These are phyloP conservation scores for Protula sp. DNA, from an alignment of 2,888 invertebrate genomes.

Conservation along the genomic window DNA sequence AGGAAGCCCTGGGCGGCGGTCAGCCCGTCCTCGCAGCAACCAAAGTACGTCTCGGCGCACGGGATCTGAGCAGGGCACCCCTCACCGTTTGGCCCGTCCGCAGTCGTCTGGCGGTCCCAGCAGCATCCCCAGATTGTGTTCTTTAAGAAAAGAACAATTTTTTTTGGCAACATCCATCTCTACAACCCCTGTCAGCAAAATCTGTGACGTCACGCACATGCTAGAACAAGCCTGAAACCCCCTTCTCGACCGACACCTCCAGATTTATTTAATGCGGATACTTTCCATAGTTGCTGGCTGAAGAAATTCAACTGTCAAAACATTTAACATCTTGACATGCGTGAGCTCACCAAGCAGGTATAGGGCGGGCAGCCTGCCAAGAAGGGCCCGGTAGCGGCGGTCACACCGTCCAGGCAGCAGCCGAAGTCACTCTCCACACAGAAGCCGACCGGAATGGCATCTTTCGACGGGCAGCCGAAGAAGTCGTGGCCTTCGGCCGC, in stretches of 20 bases:
- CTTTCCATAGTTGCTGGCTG: too few species aligned
- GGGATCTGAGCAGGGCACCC: conserved; percentile 64
- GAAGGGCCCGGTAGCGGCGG: conserved; percentile 65
- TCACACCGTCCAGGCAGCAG: conserved; percentile 83
- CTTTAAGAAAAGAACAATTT: neutral
- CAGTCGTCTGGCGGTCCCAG: conserved; percentile 76
- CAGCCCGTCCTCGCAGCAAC: conserved; percentile 58
- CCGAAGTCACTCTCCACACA: conserved; percentile 70
- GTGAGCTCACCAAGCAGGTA: conserved; percentile 22
- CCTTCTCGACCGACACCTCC: too few species aligned
- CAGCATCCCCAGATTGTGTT: conserved; percentile 65
- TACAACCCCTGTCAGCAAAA: too few species aligned
- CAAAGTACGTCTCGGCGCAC: conserved; percentile 37
- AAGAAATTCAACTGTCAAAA: too few species aligned
- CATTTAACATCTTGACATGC: too few species aligned
- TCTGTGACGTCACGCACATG: too few species aligned
- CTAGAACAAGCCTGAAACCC: too few species aligned
- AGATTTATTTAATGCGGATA: too few species aligned
- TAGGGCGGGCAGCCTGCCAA: conserved; percentile 72
- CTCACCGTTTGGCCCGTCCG: conserved; percentile 66
- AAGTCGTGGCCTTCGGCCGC: conserved; percentile 76
- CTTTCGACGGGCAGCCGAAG: conserved; percentile 42
- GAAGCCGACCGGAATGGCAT: conserved; percentile 11
- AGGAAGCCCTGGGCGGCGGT: conserved; percentile 57
- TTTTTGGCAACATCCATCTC: too few species aligned